A percentile compares a stretch with the other conserved stretches of the same genome.
phyloP scores from a whole-genome alignment of 2,888 invertebrate species.

The Podotricha telesiphe region DNA sequence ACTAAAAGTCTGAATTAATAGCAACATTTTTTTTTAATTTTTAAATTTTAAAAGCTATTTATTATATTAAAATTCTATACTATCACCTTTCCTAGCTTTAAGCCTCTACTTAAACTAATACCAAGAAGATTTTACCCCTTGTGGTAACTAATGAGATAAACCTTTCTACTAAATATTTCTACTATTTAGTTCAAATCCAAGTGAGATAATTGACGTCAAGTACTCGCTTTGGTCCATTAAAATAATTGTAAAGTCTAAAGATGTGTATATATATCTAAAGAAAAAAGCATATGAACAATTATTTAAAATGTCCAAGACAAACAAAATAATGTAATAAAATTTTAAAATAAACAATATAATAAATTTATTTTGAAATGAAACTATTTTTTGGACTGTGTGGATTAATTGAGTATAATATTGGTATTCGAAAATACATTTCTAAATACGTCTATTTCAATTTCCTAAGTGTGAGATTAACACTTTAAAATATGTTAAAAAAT shows the following conservation, averaged over 20 bases:
- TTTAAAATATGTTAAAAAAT: too few species aligned
- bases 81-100: slow-evolving; percentile 32
- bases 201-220: slow-evolving; percentile 71
- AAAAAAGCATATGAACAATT: too few species aligned
- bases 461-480: too few species aligned
- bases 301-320: neutral
- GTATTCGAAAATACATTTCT: too few species aligned
- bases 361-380: neutral
- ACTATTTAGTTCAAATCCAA: slow-evolving; percentile 48
- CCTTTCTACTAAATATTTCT: slow-evolving; percentile 17
- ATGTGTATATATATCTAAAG: neutral
- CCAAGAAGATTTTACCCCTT: slow-evolving; percentile 22
- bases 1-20: slow-evolving; percentile 19
- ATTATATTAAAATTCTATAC: slow-evolving; percentile 25
- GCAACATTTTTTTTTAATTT: neutral
- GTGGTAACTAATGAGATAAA: slow-evolving; percentile 34
- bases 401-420: too few species aligned
- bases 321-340: neutral
- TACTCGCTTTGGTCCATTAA: slow-evolving; percentile 67
- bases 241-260: slow-evolving; percentile 30
- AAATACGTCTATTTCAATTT: too few species aligned
- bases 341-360: neutral
- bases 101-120: slow-evolving; percentile 17
- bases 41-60: neutral
- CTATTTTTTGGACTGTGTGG: too few species aligned